Conservation (phyloP, 2,888 invertebrate genomes). For the Tetrapedia diversipes region DNA sequence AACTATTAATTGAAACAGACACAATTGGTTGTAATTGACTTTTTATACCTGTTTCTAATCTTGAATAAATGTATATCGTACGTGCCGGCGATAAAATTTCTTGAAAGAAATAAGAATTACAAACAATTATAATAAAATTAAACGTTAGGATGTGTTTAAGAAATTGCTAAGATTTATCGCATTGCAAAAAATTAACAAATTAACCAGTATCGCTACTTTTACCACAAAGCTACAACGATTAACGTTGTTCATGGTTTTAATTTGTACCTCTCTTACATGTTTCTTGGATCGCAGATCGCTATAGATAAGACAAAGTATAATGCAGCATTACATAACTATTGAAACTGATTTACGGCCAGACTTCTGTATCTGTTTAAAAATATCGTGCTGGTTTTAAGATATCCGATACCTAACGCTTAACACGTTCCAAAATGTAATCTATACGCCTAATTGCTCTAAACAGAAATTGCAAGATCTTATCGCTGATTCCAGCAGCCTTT, state of each 20-base stretch:
- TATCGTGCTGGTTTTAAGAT: neutral
- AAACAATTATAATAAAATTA: too few species aligned
- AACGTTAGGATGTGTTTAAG: too few species aligned
- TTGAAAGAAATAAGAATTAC: too few species aligned
- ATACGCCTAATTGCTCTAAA: neutral
- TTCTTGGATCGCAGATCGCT: neutral
- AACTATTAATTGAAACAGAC: too few species aligned
- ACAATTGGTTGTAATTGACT: too few species aligned
- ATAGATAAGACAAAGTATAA: neutral
- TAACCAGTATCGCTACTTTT: neutral
- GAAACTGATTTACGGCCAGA: slow-evolving; percentile 15
- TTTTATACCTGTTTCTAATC: too few species aligned
- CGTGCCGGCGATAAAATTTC: too few species aligned
- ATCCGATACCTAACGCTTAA: slow-evolving; percentile 2
- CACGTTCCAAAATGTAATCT: neutral
- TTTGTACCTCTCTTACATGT: neutral
- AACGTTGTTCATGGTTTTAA: neutral
- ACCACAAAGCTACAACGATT: neutral
- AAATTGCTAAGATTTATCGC: too few species aligned
- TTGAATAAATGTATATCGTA: too few species aligned
- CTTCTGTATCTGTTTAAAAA: neutral
- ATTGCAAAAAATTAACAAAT: too few species aligned
- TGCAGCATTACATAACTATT: neutral
- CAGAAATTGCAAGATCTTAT: slow-evolving; percentile 12
- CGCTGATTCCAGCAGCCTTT: too few species aligned